These are phyloP conservation scores for Scaptomyza reducta DNA, from an alignment of 2,888 invertebrate species.

Conservation along the genomic window DNA sequence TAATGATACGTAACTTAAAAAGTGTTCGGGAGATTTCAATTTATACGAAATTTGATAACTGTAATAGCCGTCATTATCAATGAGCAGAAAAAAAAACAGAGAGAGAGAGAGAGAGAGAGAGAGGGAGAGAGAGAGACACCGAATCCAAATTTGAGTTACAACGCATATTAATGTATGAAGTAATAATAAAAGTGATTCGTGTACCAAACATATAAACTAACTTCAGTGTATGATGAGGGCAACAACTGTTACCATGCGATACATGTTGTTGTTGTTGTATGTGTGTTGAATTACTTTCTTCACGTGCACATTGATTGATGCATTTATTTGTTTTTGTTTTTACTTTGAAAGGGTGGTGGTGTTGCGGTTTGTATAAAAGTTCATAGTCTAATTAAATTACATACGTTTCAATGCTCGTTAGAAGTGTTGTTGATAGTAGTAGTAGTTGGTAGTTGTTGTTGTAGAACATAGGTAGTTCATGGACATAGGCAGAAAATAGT, in stretches of 20 bases:
- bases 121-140: too few relatives aligned
- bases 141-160: not conserved
- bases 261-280: not conserved
- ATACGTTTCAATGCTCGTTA: slow-evolving; percentile 67
- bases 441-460: slow-evolving; percentile 17
- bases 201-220: not conserved
- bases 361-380: slow-evolving; percentile 23
- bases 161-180: not conserved
- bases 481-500: slow-evolving; percentile 37
- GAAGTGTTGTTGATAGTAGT: slow-evolving; percentile 57
- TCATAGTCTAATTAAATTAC: slow-evolving; percentile 49
- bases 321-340: slow-evolving; percentile 25
- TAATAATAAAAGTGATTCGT: not conserved
- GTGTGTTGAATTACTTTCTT: slow-evolving; percentile 12
- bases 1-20: too few relatives aligned
- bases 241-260: slow-evolving; percentile 6
- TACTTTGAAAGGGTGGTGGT: slow-evolving; percentile 26
- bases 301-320: slow-evolving; percentile 39
- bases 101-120: too few relatives aligned
- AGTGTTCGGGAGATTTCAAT: not conserved
- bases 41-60: not conserved
- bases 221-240: slow-evolving; percentile 6
- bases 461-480: slow-evolving; percentile 34
- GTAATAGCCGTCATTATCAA: not conserved
- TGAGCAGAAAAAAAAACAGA: not conserved